These are phyloP conservation scores for Aphidius gifuensis DNA, from an alignment of 1,140 invertebrate species.

Conservation along the genomic window DNA sequence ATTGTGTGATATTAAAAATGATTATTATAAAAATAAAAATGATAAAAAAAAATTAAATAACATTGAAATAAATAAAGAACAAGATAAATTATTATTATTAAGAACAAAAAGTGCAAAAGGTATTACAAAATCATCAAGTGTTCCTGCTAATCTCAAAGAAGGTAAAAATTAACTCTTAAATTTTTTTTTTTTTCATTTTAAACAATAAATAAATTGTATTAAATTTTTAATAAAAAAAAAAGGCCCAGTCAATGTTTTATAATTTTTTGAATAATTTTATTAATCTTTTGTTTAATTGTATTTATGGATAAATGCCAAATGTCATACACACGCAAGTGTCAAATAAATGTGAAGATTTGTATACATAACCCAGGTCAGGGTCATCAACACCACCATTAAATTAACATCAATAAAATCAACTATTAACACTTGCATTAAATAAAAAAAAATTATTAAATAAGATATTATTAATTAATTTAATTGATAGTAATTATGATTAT, in stretches of 20 bases:
- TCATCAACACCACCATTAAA: neutral
- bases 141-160: conserved; percentile 39
- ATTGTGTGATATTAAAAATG: conserved; percentile 18
- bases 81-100: conserved; percentile 7
- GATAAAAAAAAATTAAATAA: neutral
- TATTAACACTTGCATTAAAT: no score
- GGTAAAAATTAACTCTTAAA: conserved; percentile 27
- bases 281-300: no score
- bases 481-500: no score
- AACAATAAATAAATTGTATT: no score
- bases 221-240: no score
- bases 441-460: no score
- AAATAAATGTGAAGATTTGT: no score
- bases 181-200: neutral
- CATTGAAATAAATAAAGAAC: neutral
- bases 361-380: conserved; percentile 2
- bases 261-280: neutral
- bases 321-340: no score
- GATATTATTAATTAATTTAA: no score
- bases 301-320: no score
- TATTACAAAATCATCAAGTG: conserved; percentile 38
- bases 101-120: conserved; percentile 3
- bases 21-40: neutral
- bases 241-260: no score
- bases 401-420: no score